phyloP scores from a whole-genome alignment of 2,888 invertebrate species.

The Melinaea marsaeus region DNA sequence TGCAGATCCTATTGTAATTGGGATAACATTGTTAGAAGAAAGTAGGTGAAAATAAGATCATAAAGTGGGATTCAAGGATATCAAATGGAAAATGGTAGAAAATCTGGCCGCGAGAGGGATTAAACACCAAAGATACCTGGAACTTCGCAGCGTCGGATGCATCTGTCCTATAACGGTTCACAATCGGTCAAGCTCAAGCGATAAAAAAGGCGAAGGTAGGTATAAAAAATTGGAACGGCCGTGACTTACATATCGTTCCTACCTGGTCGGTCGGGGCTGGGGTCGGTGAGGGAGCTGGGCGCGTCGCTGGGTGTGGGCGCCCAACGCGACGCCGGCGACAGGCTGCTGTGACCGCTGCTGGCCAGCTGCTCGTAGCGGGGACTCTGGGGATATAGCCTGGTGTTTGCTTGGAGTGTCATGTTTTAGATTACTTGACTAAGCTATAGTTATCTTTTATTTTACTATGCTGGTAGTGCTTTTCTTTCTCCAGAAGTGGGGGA shows the following conservation, averaged over 20 bases:
- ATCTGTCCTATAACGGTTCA: constrained; percentile 12
- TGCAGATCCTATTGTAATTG: constrained; percentile 27
- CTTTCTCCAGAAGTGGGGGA: no score
- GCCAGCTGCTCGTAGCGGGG: constrained; percentile 73
- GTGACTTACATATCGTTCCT: constrained; percentile 77
- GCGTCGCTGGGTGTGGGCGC: constrained; percentile 66
- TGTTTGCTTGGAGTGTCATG: no score
- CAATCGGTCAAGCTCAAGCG: constrained; percentile 20
- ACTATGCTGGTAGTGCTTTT: no score
- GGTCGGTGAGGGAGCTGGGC: constrained; percentile 64
- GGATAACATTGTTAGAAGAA: neutral
- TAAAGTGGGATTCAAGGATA: constrained; percentile 6
- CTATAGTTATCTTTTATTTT: no score
- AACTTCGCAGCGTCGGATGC: neutral
- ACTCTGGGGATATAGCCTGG: constrained; percentile 44
- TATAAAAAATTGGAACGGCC: constrained; percentile 74
- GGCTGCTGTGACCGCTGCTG: constrained; percentile 71
- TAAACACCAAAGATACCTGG: constrained; percentile 10
- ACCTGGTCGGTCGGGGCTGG: constrained; percentile 74
- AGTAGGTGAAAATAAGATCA: constrained; percentile 12
- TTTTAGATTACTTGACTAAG: no score
- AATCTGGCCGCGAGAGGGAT: neutral
- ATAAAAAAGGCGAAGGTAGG: constrained; percentile 38
- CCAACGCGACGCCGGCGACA: constrained; percentile 64
- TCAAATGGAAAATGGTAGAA: constrained; percentile 7